Evolutionary conservation across 2,113 vertebrate genomes (phyloP).

Genomic region (Ascaphus truei): DNA sequence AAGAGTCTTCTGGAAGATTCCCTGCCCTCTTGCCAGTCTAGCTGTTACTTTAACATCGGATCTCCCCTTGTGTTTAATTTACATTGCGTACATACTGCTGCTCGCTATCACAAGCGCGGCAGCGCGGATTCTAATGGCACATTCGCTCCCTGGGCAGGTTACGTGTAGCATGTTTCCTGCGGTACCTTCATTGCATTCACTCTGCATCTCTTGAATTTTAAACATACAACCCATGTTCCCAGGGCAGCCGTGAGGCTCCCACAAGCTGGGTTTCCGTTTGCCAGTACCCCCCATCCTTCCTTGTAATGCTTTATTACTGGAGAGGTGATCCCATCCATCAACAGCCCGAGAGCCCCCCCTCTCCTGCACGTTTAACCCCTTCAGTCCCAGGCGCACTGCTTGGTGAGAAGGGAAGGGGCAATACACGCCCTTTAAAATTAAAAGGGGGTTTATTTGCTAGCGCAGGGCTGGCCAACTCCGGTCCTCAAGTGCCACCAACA

Average conservation of each 20-base stretch:
- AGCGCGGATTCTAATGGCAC: not conserved
- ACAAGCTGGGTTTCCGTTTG: slow-evolving; percentile 20
- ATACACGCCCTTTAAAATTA: no score
- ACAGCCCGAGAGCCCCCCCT: slow-evolving; percentile 23
- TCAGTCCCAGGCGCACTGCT: slow-evolving; percentile 1
- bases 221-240: slow-evolving; percentile 25
- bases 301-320: slow-evolving; percentile 30
- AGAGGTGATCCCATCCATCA: slow-evolving; percentile 28
- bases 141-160: not conserved
- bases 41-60: no score
- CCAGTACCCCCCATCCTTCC: slow-evolving; percentile 26
- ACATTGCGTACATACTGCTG: no score
- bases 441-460: no score
- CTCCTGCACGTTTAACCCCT: slow-evolving; percentile 14
- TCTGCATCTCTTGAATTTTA: slow-evolving; percentile 25
- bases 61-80: no score
- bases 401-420: slow-evolving; percentile 4
- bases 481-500: no score
- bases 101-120: not conserved
- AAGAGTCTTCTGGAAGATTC: no score
- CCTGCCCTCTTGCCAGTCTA: no score
- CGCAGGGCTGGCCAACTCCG: no score
- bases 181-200: not conserved
- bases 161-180: not conserved
- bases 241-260: slow-evolving; percentile 14